Evolutionary conservation across 2,113 vertebrate genomes (phyloP), one percentile per base, ranked within the genome.

Genomic region (Rhinogobius similis): DNA sequence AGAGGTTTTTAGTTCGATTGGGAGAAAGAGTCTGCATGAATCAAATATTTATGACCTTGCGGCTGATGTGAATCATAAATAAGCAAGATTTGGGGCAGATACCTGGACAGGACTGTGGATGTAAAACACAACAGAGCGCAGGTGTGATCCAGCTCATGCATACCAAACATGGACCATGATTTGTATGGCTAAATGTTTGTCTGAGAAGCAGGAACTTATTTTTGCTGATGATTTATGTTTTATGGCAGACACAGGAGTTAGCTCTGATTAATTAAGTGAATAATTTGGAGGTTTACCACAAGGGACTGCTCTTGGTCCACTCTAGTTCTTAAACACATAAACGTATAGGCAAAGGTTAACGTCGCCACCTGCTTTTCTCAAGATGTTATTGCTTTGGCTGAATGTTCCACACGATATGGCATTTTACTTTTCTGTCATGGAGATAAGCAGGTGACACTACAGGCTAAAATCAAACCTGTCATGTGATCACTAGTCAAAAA

Each of bases 1-100:
- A 55, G 23, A 26, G 21, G 1, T 9, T 0, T 62, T 59, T 53
- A 43, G 62, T 81, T 73, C 50, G 50, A 55, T 65, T 29, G 14
- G 59, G 26, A 38, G 61, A 39, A 20, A 24, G 73, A 70, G 32
- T 72, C 23, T 53, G 70, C 53, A 80, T 56, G 52, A 73, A 87
- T 84, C 73, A 87, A 77, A 86, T 63, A 89, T 81, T 73, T 65
- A 87, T 78, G 71, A 72, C 68, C 68, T 77, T 64, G 67, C 43
- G 55, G 38, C 10, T 72, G 77, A 70, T 72, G 77, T 61, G 69
- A 70, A 56, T 27, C 29, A 55, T 77, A 68, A 59, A 61, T 44
- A 69, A 73, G 55, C 43, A 73, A 63, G 61, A 70, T 70, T 68
- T 68, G 59, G 68, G 61, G 76, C 24, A 0, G 70, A 73, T 63